Evolutionary conservation across 1,140 invertebrate genomes (phyloP).

Genomic region (Charaxes varanes): DNA sequence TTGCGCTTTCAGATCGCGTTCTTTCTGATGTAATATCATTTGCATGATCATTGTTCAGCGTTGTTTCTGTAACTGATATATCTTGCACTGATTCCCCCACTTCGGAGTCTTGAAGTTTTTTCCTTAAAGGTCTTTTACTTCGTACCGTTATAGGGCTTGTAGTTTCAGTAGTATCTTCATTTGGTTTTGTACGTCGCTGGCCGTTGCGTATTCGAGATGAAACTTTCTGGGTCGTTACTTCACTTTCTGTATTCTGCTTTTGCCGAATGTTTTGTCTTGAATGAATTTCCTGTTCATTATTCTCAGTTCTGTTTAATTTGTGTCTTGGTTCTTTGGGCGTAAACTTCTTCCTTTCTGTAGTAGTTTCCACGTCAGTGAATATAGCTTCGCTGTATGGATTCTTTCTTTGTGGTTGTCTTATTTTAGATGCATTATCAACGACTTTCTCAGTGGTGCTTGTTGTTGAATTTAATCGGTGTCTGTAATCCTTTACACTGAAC

Average conservation of each 20-base stretch:
- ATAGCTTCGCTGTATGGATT: constrained; percentile 47
- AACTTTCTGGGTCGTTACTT: constrained; percentile 46
- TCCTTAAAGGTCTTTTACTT: constrained; percentile 52
- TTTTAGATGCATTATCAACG: constrained; percentile 47
- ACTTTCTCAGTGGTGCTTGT: constrained; percentile 71
- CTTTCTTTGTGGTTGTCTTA: constrained; percentile 61
- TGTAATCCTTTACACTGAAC: constrained; percentile 78
- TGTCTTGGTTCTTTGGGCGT: constrained; percentile 68
- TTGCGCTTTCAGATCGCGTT: constrained; percentile 69
- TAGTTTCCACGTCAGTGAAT: constrained; percentile 49
- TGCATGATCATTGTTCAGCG: constrained; percentile 33
- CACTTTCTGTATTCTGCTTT: constrained; percentile 32
- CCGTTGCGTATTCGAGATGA: constrained; percentile 58
- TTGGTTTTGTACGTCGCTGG: constrained; percentile 42
- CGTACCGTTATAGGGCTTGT: constrained; percentile 32
- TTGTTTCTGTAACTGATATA: constrained; percentile 48
- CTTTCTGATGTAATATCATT: constrained; percentile 65
- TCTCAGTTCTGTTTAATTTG: constrained; percentile 45
- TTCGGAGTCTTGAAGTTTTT: constrained; percentile 57
- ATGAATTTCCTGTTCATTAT: constrained; percentile 45
- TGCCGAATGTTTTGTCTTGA: constrained; percentile 37
- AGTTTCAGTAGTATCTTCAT: constrained; percentile 47
- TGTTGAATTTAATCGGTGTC: constrained; percentile 69
- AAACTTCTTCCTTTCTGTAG: constrained; percentile 65
- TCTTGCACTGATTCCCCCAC: constrained; percentile 57